Percentiles rank a stretch among this genome's conserved stretches.
Conservation (phyloP, 2,888 invertebrate genomes). For the Bellardia bayeri region DNA sequence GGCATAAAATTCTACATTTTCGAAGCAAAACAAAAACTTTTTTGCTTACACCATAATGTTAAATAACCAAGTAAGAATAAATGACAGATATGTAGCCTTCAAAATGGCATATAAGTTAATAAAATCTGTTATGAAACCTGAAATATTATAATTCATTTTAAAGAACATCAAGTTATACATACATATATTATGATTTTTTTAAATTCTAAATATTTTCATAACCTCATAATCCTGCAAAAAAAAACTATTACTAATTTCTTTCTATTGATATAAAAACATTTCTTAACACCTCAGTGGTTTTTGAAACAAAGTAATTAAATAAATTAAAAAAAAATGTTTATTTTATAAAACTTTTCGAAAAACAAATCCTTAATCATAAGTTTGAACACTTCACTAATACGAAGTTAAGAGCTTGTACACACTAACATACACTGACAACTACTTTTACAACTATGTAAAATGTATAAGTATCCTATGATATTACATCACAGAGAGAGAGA, state of each 20-base stretch:
- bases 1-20: too few species aligned
- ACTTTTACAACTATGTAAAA: not conserved
- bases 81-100: too few species aligned
- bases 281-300: conserved; percentile 26
- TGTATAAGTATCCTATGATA: not conserved
- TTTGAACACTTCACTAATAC: conserved; percentile 55
- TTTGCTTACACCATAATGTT: too few species aligned
- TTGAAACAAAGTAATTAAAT: conserved; percentile 32
- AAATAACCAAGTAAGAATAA: too few species aligned
- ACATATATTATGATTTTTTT: not conserved
- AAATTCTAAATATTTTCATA: not conserved
- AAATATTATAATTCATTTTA: too few species aligned
- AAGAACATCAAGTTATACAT: too few species aligned
- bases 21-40: too few species aligned
- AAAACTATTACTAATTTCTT: not conserved
- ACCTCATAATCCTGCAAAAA: not conserved
- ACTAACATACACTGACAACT: not conserved
- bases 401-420: conserved; percentile 13
- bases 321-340: conserved; percentile 12
- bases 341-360: conserved; percentile 35
- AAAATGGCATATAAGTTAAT: too few species aligned
- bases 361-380: conserved; percentile 59
- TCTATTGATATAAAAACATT: not conserved
- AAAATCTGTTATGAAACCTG: too few species aligned
- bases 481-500: conserved; percentile 6